These are phyloP conservation scores for Anguilla pacifica DNA, from an alignment of 2,797 vertebrate species.

Conservation along the genomic window DNA sequence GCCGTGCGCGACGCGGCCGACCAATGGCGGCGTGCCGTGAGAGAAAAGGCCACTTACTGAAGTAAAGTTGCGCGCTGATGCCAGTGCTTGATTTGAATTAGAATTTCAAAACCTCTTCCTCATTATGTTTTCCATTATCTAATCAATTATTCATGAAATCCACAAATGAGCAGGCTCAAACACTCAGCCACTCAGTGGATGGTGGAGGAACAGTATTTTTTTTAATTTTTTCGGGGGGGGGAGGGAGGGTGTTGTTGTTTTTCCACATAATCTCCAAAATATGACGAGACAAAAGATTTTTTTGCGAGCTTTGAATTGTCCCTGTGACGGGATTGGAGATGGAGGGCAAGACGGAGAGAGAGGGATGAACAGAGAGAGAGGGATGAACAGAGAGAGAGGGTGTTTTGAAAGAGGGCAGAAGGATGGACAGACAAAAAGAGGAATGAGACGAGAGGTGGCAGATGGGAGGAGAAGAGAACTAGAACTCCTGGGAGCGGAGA, in stretches of 20 bases:
- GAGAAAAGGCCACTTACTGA: constrained; percentile 53
- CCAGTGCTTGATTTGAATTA: constrained; percentile 77
- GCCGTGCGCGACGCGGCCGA: too few relatives aligned
- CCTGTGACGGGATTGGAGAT: constrained; percentile 45
- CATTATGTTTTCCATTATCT: constrained; percentile 79
- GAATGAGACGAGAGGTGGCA: constrained; percentile 53
- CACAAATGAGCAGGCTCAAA: constrained; percentile 62
- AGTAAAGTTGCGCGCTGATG: constrained; percentile 52
- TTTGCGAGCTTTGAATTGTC: constrained; percentile 32
- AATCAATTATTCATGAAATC: constrained; percentile 81
- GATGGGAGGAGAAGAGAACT: constrained; percentile 45
- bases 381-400: constrained; percentile 44
- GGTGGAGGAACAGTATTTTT: constrained; percentile 55
- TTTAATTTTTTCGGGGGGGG: constrained; percentile 33
- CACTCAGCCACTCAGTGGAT: constrained; percentile 66
- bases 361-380: constrained; percentile 48
- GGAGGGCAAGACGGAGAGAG: constrained; percentile 46
- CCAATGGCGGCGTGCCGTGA: too few relatives aligned
- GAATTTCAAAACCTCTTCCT: constrained; percentile 79
- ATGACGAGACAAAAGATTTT: constrained; percentile 9
- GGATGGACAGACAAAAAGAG: constrained; percentile 39
- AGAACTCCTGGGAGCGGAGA: constrained; percentile 23
- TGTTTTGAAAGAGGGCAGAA: constrained; percentile 12
- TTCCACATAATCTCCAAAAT: constrained; percentile 56
- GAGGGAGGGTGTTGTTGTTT: constrained; percentile 33